Evolutionary conservation across 2,888 invertebrate species (phyloP), one percentile per base, ranked within the genome.

Genomic region (Euproctis similis): DNA sequence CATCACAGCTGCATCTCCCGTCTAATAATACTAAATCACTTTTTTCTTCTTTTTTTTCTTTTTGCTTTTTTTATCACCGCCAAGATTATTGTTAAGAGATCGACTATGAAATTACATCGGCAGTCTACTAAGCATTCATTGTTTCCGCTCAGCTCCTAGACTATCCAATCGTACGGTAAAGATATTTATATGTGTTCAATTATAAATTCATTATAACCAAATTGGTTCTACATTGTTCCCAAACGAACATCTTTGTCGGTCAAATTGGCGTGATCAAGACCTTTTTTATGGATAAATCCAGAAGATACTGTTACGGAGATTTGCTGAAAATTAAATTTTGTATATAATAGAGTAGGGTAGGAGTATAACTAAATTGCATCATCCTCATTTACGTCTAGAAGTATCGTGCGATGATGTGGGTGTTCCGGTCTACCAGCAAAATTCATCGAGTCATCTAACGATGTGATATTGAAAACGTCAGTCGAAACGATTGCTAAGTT

Each of bases 161-260:
- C 49, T 58, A 64, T 55, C 64, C 60, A 46, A 55, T 55, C 53
- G 51, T 48, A 50, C 46, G 53, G 50, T 51, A 49, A 48, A 67
- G 71, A 72, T n/a, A n/a, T n/a, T n/a, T n/a, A n/a, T n/a, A n/a
- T 71, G 58, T 68, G 64, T 70, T 68, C 69, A 66, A 60, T 65
- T 64, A 67, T 58, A 74, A 73, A 69, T 61, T 69, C 53, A 69
- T 73, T 73, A 72, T 60, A 39, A 32, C 53, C 45, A 51, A 69
- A 80, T 81, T 56, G 42, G 80, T 76, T 77, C 71, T 70, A 71
- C 78, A 66, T 82, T 77, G 78, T 81, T 77, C 74, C 65, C 61
- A n/a, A 54, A 53, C 53, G 66, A 68, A 84, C 80, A 81, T 81
- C 82, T 82, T 81, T 81, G 78, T 84, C 64, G 62, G 42, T 48